A percentile compares a stretch with the other conserved stretches of the same genome.
phyloP scores from a whole-genome alignment of 2,113 vertebrate species.

The Corythornis cristatus region DNA sequence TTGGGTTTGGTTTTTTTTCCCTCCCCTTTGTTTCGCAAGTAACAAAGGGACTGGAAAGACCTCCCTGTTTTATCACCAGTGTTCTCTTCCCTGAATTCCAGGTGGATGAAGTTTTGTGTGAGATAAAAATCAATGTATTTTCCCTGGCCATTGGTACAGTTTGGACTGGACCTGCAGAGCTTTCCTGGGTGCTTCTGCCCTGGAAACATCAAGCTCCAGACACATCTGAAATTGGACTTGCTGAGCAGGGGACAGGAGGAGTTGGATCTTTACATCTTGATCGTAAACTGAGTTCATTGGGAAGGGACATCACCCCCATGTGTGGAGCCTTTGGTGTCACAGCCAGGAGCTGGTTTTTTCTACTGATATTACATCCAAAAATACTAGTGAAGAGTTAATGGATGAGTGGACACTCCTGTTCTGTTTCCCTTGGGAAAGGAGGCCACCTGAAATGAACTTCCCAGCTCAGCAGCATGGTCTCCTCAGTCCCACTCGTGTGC shows the following conservation, averaged over 20 bases:
- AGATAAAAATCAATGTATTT: no score
- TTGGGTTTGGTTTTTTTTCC: neutral
- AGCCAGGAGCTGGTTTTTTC: neutral
- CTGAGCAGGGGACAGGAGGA: slow-evolving; percentile 28
- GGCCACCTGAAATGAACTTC: neutral
- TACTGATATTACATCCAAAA: neutral
- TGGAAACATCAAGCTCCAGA: neutral
- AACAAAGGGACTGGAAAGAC: neutral
- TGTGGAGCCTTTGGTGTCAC: neutral
- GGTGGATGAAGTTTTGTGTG: neutral
- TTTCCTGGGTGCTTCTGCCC: neutral
- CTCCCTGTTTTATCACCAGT: neutral
- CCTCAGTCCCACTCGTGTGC: neutral
- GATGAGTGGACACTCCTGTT: neutral
- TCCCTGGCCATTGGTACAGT: neutral
- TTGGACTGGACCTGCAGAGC: neutral
- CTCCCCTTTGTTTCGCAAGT: neutral
- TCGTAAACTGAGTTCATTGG: neutral
- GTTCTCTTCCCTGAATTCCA: neutral
- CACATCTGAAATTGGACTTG: neutral
- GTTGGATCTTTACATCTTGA: neutral
- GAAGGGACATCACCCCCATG: neutral
- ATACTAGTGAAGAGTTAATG: no score
- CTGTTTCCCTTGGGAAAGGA: neutral
- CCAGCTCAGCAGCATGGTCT: neutral